phyloP scores from a whole-genome alignment of 2,888 invertebrate genomes.

The Nomada goodeniana region DNA sequence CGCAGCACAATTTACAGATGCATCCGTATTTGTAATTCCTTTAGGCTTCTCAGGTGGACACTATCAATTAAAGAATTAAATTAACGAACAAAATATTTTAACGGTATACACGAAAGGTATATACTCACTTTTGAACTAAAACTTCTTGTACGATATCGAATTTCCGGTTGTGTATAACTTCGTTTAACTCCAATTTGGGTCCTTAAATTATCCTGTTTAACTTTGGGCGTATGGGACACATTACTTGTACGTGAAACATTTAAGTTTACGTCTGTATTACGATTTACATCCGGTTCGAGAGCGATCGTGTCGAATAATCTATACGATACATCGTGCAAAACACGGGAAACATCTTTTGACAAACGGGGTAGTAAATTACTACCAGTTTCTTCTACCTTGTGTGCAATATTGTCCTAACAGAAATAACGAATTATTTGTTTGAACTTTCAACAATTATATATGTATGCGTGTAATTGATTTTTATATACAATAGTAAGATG shows the following conservation, averaged over 20 bases:
- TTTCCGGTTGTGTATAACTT: slow-evolving; percentile 56
- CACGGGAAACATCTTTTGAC: slow-evolving; percentile 70
- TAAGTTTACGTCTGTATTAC: slow-evolving; percentile 55
- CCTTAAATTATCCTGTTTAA: neutral
- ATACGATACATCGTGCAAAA: slow-evolving; percentile 73
- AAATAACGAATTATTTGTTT: neutral
- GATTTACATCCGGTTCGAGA: slow-evolving; percentile 67
- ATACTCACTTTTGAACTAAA: slow-evolving; percentile 21
- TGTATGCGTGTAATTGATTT: neutral
- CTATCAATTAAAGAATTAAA: neutral
- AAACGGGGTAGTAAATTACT: slow-evolving; percentile 78
- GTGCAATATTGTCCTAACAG: slow-evolving; percentile 71
- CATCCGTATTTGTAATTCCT: slow-evolving; percentile 17
- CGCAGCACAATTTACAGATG: neutral
- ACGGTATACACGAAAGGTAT: neutral
- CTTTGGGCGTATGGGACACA: neutral
- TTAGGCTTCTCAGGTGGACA: slow-evolving; percentile 43
- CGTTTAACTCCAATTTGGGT: slow-evolving; percentile 26
- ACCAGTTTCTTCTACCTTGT: slow-evolving; percentile 77
- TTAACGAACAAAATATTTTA: neutral
- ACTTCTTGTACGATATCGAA: slow-evolving; percentile 1
- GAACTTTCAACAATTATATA: neutral
- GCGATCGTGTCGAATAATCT: slow-evolving; percentile 74
- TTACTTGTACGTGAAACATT: slow-evolving; percentile 26
- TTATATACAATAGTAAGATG: neutral